These are phyloP conservation scores for Metaphire vulgaris DNA, from an alignment of 1,140 invertebrate genomes.

Conservation along the genomic window DNA sequence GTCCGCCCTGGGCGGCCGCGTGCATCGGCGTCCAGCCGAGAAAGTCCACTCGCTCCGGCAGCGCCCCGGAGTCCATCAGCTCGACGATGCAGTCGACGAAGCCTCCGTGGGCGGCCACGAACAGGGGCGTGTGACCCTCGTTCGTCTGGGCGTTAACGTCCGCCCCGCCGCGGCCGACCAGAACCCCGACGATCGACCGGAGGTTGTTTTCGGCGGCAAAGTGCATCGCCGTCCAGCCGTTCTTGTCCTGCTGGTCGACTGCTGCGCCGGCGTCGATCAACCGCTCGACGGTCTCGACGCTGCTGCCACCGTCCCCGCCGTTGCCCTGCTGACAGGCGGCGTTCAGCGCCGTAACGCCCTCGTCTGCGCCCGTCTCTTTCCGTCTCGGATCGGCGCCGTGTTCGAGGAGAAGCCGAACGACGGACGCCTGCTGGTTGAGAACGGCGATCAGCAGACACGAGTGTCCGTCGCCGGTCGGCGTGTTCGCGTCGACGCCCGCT, in stretches of 20 bases:
- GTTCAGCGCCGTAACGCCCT: slow-evolving; percentile 22
- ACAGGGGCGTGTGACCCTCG: slow-evolving; percentile 27
- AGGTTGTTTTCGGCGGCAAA: slow-evolving; percentile 21
- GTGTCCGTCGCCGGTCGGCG: slow-evolving; percentile 23
- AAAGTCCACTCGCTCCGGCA: slow-evolving; percentile 24
- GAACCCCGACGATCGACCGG: slow-evolving; percentile 10
- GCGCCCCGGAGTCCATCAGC: slow-evolving; percentile 52
- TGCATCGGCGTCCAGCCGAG: slow-evolving; percentile 29
- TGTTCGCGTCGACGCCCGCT: slow-evolving; percentile 9
- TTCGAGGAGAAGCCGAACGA: slow-evolving; percentile 14
- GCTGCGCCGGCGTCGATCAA: slow-evolving; percentile 17
- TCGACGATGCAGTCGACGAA: slow-evolving; percentile 9
- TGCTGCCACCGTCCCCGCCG: too few relatives aligned
- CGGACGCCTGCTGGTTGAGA: slow-evolving; percentile 22
- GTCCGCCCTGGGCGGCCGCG: slow-evolving; percentile 26
- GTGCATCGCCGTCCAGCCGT: slow-evolving; percentile 31
- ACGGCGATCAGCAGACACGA: slow-evolving; percentile 25
- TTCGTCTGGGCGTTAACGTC: slow-evolving; percentile 21
- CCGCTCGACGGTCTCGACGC: slow-evolving; percentile 9
- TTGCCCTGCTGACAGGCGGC: slow-evolving; percentile 26
- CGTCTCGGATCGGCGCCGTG: slow-evolving; percentile 5
- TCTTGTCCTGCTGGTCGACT: slow-evolving; percentile 21
- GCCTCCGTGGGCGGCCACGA: slow-evolving; percentile 28
- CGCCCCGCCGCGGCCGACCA: slow-evolving; percentile 37
- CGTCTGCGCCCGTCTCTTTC: slow-evolving; percentile 6